Conservation (phyloP, 2,797 vertebrate genomes). For the Glyptemys insculpta region DNA sequence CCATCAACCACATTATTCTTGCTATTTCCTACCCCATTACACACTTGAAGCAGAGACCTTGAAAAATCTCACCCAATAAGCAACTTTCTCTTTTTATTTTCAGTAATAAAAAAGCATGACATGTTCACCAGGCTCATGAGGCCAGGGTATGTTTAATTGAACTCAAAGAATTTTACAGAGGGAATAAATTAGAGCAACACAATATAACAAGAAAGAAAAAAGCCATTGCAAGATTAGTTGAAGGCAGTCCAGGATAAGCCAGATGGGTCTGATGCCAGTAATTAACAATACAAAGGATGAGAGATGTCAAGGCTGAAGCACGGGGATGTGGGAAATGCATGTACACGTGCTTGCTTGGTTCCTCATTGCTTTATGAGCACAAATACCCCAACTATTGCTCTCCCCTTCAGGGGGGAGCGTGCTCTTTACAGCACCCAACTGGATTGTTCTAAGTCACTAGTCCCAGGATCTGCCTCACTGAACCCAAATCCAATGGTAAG, state of each 20-base stretch:
- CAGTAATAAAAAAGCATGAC: background rate
- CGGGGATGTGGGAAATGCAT: slow-evolving; percentile 2
- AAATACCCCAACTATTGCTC: background rate
- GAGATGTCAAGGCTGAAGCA: background rate
- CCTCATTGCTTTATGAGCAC: background rate
- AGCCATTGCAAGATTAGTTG: background rate
- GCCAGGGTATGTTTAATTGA: slow-evolving; percentile 14
- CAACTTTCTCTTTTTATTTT: background rate
- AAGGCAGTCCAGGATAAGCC: background rate
- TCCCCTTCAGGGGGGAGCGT: background rate
- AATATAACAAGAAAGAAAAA: background rate
- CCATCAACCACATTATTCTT: background rate
- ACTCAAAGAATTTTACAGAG: background rate
- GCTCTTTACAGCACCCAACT: slow-evolving; percentile 27
- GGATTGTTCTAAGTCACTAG: slow-evolving; percentile 29
- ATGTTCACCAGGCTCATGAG: slow-evolving; percentile 9
- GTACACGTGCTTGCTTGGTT: background rate
- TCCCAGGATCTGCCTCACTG: slow-evolving; percentile 4
- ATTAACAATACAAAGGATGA: background rate
- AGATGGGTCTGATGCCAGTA: background rate
- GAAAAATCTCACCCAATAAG: background rate
- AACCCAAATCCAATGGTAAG: slow-evolving; percentile 52
- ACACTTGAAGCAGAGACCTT: background rate
- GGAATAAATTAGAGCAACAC: background rate
- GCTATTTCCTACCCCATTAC: background rate